Evolutionary conservation across 2,797 vertebrate genomes (phyloP).

Genomic region (Pantherophis vulpinus): DNA sequence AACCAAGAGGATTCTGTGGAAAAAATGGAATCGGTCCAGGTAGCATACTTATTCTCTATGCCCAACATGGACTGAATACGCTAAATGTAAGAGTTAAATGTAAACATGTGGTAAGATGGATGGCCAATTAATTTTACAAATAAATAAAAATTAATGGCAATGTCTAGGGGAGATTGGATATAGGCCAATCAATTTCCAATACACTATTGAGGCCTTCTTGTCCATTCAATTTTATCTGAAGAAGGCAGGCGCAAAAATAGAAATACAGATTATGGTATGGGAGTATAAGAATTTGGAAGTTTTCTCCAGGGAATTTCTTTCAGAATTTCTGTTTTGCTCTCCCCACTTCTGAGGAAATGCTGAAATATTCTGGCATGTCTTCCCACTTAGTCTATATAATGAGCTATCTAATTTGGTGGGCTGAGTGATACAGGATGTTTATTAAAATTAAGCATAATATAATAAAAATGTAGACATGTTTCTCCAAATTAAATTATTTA

Average conservation of each 20-base stretch:
- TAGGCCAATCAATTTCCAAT: not conserved
- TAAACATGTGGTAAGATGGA: too few relatives aligned
- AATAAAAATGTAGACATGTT: not conserved
- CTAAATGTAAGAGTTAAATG: too few relatives aligned
- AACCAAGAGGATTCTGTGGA: not conserved
- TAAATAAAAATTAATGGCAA: not conserved
- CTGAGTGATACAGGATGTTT: not conserved
- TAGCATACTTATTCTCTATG: not conserved
- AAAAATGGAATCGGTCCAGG: not conserved
- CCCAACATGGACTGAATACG: not conserved
- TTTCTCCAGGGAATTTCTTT: not conserved
- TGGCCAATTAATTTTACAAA: not conserved
- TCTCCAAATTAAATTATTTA: not conserved
- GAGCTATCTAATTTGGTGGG: too few relatives aligned
- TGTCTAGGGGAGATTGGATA: not conserved
- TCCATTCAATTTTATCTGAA: not conserved
- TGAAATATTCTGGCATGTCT: not conserved
- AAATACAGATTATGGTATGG: not conserved
- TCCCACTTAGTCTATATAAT: not conserved
- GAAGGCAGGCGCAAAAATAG: not conserved
- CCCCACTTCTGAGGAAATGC: not conserved
- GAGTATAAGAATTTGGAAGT: not conserved
- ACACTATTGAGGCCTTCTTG: too few relatives aligned
- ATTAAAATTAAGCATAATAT: not conserved
- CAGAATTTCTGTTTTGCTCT: too few relatives aligned